Base-by-base conservation (phyloP, 1,140 invertebrate species). In the Metaphire vulgaris region DNA sequence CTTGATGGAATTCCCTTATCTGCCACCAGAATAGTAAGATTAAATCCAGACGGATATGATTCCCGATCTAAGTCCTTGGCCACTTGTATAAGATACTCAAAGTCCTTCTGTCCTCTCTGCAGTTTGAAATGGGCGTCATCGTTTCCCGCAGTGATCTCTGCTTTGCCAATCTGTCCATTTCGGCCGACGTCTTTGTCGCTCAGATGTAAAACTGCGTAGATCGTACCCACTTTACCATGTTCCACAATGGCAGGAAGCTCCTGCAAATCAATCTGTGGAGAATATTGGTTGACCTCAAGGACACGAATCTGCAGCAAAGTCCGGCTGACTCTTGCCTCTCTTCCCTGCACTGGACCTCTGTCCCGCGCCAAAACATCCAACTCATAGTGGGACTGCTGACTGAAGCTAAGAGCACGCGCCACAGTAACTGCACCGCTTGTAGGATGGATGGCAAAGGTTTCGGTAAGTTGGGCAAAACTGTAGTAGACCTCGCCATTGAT, bases 401-500 rank as follows among this genome's bases (percentile, higher is more conserved):
- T 74, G 70, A 78, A 83, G 65, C 80, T 81, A 33, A 97, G 87
- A 26, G 91, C 90, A 80, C 92, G 89, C 0, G 93, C 93, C 6
- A 96, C 88, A 1, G 92, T 92, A 64, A 98, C 90, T 14, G 94
- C 90, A 1, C 96, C 96, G 16, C 91, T 93, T 33, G 94, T 93
- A 15, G 95, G 94, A 87, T 98, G 93, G 75, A 97, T 91, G 2
- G 93, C 92, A 85, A 97, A 97, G 78, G 91, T 90, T 79, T 93
- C 90, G 2, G 91, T 94, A 26, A 89, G 87, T 77, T 95, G 89
- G n/a, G 89, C 87, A 80, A 98, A 92, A 85, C 92, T 96, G 85
- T 97, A 99, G 85, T 98, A 98, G 80, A 98, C 94, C 87, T 98
- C 94, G 1, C 94, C 94, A 84, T 98, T 98, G 70, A 92, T 89